phyloP scores from a whole-genome alignment of 1,140 invertebrate genomes.

The Drosophila busckii region DNA sequence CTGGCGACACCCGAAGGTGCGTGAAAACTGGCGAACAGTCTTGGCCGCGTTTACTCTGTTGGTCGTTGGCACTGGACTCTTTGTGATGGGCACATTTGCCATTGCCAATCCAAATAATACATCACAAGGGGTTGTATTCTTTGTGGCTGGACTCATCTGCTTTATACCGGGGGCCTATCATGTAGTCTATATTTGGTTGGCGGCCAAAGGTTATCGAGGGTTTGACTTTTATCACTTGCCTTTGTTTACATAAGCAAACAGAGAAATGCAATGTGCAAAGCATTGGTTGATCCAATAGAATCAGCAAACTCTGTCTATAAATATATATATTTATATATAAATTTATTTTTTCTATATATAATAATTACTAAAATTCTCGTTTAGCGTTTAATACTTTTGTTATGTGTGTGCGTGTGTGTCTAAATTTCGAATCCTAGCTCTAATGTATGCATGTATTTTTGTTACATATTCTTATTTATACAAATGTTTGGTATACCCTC shows the following conservation, averaged over 20 bases:
- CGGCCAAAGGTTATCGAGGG: conserved; percentile 88
- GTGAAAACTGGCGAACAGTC: conserved; percentile 92
- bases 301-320: conserved; percentile 20
- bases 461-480: conserved; percentile 54
- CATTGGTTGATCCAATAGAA: conserved; percentile 40
- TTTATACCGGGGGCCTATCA: conserved; percentile 90
- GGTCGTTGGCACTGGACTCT: conserved; percentile 86
- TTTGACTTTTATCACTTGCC: conserved; percentile 91
- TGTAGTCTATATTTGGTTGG: conserved; percentile 90
- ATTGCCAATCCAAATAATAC: conserved; percentile 85
- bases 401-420: too few relatives aligned
- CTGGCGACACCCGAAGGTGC: conserved; percentile 90
- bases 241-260: conserved; percentile 84
- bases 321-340: conserved; percentile 42
- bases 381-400: conserved; percentile 56
- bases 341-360: conserved; percentile 40
- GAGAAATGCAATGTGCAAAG: conserved; percentile 13
- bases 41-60: conserved; percentile 87
- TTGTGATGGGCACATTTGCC: conserved; percentile 86
- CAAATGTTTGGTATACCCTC: conserved; percentile 47
- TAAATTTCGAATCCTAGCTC: conserved; percentile 49
- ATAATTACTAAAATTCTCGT: conserved; percentile 34
- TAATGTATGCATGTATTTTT: conserved; percentile 44
- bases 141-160: conserved; percentile 88
- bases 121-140: conserved; percentile 88